Evolutionary conservation across 2,888 invertebrate species (phyloP).

Genomic region (Limnephilus auricula): DNA sequence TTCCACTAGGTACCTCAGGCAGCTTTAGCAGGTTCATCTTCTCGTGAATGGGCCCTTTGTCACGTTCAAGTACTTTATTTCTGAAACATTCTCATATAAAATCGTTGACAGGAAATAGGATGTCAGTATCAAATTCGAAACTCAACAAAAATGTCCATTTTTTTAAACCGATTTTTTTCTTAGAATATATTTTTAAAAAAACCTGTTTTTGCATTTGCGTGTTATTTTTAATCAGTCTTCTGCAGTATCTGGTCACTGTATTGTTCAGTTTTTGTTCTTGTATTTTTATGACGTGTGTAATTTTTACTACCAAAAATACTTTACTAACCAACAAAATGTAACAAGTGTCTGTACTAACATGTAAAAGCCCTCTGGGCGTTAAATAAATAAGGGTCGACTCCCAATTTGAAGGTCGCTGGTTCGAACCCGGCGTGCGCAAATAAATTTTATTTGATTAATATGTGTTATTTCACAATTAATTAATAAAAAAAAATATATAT

Average conservation of each 20-base stretch:
- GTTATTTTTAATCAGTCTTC: not conserved
- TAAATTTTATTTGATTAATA: too few species aligned
- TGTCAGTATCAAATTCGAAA: constrained; percentile 25
- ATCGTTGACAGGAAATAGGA: constrained; percentile 23
- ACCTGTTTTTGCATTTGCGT: not conserved
- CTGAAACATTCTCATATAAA: not conserved
- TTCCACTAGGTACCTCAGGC: not conserved
- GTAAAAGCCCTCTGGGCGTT: too few species aligned
- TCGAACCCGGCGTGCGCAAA: too few species aligned
- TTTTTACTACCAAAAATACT: too few species aligned
- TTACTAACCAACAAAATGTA: too few species aligned
- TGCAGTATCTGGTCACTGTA: not conserved
- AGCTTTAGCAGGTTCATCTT: constrained; percentile 12
- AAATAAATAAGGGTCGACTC: too few species aligned
- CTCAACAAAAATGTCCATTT: not conserved
- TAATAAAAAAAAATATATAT: too few species aligned
- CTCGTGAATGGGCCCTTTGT: not conserved
- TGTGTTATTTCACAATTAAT: too few species aligned
- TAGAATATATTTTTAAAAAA: not conserved
- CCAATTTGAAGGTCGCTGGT: too few species aligned
- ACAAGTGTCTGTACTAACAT: too few species aligned
- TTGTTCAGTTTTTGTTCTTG: too few species aligned
- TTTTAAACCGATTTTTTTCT: not conserved
- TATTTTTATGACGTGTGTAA: too few species aligned
- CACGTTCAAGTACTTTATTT: not conserved